A percentile compares a stretch with the other conserved stretches of the same genome.
Evolutionary conservation across 1,140 invertebrate species (phyloP).

Genomic region (Reticulitermes speratus): DNA sequence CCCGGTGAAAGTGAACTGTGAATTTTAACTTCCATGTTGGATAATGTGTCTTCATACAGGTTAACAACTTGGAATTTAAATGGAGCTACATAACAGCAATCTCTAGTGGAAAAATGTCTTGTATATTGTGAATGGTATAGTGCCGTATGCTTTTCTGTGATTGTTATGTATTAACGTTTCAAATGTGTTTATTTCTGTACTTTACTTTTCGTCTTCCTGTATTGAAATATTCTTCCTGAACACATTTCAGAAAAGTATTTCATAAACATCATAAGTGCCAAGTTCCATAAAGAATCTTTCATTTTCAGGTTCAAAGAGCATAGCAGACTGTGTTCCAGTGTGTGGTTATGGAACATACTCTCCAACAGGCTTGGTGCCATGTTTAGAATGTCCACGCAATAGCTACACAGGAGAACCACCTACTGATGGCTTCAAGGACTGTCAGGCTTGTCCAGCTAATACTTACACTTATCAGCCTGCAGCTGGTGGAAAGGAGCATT

Average conservation of each 20-base stretch:
- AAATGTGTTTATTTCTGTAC: no score
- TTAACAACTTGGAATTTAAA: no score
- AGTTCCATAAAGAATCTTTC: not conserved
- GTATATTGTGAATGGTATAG: no score
- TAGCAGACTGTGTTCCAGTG: conserved; percentile 84
- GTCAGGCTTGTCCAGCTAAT: conserved; percentile 86
- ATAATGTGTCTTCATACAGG: no score
- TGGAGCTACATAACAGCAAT: no score
- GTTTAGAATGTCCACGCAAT: conserved; percentile 91
- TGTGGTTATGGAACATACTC: conserved; percentile 96
- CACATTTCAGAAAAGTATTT: not conserved
- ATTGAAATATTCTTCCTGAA: not conserved
- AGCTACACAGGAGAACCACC: conserved; percentile 87
- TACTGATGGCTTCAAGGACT: conserved; percentile 89
- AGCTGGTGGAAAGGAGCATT: conserved; percentile 77
- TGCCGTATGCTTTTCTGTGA: no score
- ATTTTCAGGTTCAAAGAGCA: conserved; percentile 63
- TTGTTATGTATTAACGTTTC: no score
- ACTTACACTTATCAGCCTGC: conserved; percentile 91
- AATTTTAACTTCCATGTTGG: no score
- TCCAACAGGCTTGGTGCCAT: conserved; percentile 90
- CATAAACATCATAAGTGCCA: not conserved
- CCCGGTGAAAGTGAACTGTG: no score
- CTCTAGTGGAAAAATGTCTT: no score
- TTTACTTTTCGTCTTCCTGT: not conserved